These are phyloP conservation scores for Platygyra sinensis DNA, from an alignment of 64 coral and sea anemone genomes.

Conservation along the genomic window DNA sequence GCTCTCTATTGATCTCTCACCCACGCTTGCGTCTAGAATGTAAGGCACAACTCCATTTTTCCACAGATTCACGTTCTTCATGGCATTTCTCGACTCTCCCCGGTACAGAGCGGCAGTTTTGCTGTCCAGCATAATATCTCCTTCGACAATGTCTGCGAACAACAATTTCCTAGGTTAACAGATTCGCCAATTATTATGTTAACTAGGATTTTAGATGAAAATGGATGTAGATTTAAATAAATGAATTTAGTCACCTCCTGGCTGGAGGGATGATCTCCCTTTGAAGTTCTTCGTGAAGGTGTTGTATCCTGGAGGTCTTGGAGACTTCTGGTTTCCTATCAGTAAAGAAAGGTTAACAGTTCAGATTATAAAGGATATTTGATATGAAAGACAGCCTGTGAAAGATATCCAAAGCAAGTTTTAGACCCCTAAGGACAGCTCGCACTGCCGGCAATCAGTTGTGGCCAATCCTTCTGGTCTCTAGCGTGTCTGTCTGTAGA, in stretches of 20 bases:
- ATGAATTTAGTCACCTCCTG: constrained; percentile 41
- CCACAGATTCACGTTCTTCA: constrained; percentile 80
- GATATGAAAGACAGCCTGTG: too few relatives aligned
- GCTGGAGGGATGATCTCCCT: constrained; percentile 31
- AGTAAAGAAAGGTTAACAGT: background rate
- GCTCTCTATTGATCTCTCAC: constrained; percentile 51
- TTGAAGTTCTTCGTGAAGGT: constrained; percentile 61
- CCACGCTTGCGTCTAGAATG: constrained; percentile 74
- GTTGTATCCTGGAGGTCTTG: constrained; percentile 31
- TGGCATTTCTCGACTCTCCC: constrained; percentile 76
- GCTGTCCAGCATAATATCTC: constrained; percentile 78
- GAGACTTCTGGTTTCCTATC: constrained; percentile 1
- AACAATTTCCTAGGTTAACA: background rate
- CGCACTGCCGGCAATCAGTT: too few relatives aligned
- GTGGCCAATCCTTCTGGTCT: too few relatives aligned
- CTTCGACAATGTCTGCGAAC: constrained; percentile 73
- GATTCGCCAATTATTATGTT: background rate
- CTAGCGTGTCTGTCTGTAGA: too few relatives aligned
- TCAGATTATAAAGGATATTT: too few relatives aligned
- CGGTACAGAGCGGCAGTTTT: constrained; percentile 57
- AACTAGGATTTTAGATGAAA: background rate
- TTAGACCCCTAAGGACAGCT: too few relatives aligned
- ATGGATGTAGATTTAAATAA: background rate
- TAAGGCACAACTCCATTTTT: constrained; percentile 79
- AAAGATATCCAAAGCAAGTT: too few relatives aligned